phyloP scores from a whole-genome alignment of 2,797 vertebrate genomes.

The Poecile montanus region DNA sequence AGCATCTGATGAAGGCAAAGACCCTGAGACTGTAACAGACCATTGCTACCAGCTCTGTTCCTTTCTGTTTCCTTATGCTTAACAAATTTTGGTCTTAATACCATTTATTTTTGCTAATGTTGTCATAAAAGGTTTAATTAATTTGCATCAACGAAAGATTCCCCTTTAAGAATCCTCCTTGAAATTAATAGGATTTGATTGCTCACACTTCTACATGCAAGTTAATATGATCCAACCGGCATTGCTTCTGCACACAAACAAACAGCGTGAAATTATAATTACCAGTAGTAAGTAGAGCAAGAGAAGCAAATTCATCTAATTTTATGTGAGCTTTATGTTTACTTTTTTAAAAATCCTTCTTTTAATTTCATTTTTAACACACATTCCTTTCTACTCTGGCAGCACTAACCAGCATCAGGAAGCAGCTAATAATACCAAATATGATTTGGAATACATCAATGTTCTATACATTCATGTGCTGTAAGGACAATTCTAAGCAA shows the following conservation, averaged over 20 bases:
- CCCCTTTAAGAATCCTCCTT: constrained; percentile 36
- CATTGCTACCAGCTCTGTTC: not conserved
- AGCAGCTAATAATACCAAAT: not conserved
- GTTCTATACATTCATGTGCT: not conserved
- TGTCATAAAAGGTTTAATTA: constrained; percentile 47
- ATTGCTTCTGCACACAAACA: constrained; percentile 43
- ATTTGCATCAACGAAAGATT: constrained; percentile 15
- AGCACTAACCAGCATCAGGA: not conserved
- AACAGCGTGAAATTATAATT: constrained; percentile 64
- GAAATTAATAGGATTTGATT: constrained; percentile 61
- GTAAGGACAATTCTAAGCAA: not conserved
- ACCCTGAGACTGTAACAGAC: not conserved
- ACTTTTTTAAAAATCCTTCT: not conserved
- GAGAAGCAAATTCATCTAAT: constrained; percentile 16
- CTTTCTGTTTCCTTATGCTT: not conserved
- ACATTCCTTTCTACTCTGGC: not conserved
- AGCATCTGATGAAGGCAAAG: not conserved
- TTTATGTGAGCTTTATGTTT: constrained; percentile 29
- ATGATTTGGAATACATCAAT: not conserved
- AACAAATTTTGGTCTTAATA: not conserved
- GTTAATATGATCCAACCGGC: constrained; percentile 48
- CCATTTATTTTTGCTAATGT: constrained; percentile 4
- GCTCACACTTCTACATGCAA: constrained; percentile 21
- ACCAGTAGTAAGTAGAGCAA: constrained; percentile 44
- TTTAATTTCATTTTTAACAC: not conserved